Conservation (phyloP, 2,113 vertebrate genomes). For the Illadopsis cleaveri region DNA sequence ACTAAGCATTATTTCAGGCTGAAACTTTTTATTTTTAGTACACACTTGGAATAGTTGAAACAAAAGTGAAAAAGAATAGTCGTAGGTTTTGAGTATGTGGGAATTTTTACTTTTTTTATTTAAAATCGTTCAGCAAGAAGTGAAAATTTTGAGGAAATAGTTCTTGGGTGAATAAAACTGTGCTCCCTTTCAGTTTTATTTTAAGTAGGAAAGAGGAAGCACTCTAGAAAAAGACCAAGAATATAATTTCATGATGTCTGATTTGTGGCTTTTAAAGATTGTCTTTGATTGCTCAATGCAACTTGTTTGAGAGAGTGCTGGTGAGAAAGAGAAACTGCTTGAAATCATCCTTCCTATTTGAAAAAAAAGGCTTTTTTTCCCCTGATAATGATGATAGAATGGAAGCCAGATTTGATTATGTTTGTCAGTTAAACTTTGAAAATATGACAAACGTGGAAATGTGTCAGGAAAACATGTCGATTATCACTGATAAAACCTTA, state of each 20-base stretch:
- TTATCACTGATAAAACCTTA: not conserved
- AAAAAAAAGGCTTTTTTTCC: rapidly evolving
- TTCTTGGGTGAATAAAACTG: not conserved
- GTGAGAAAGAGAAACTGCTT: not conserved
- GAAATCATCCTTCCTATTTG: not conserved
- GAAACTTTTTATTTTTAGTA: not conserved
- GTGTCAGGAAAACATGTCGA: not conserved
- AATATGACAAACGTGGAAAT: not conserved
- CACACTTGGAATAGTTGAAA: not conserved
- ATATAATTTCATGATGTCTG: not conserved
- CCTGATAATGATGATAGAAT: not conserved
- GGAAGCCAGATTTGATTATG: not conserved
- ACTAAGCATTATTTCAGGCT: not conserved
- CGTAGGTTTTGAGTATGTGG: no score
- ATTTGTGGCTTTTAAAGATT: conserved; percentile 18
- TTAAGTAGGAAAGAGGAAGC: conserved; percentile 22
- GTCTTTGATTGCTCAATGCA: not conserved
- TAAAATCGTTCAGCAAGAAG: not conserved
- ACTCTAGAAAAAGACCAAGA: not conserved
- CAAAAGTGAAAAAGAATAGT: not conserved
- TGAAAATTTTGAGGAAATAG: not conserved
- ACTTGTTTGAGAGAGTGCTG: not conserved
- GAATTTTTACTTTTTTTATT: not conserved
- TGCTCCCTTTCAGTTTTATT: not conserved
- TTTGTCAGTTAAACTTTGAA: not conserved